These are phyloP conservation scores for Muricea muricata DNA, from an alignment of 92 coral and sea anemone genomes.

Conservation along the genomic window DNA sequence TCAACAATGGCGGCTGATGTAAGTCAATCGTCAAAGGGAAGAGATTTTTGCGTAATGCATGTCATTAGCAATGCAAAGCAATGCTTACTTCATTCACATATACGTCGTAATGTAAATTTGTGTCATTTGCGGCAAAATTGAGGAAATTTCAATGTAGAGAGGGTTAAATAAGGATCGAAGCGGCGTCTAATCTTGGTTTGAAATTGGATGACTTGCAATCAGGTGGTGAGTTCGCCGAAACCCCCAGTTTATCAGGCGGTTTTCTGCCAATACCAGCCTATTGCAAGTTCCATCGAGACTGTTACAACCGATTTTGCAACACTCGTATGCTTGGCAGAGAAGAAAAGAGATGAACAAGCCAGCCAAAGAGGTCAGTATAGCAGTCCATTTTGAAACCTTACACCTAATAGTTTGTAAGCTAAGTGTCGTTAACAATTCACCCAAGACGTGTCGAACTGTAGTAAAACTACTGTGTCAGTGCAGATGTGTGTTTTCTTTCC, in stretches of 20 bases:
- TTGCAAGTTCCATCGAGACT: constrained; percentile 35
- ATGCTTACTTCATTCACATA: constrained; percentile 45
- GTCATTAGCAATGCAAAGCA: constrained; percentile 31
- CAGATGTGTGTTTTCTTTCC: background rate
- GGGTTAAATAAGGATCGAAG: constrained; percentile 13
- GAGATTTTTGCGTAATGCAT: constrained; percentile 45
- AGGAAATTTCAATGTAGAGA: constrained; percentile 28
- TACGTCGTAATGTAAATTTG: constrained; percentile 47
- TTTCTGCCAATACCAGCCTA: constrained; percentile 21
- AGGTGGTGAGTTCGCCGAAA: background rate
- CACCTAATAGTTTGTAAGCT: background rate
- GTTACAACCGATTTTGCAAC: constrained; percentile 34
- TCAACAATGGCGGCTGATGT: constrained; percentile 41
- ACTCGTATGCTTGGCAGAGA: constrained; percentile 5
- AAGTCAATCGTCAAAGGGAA: constrained; percentile 31
- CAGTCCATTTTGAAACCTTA: background rate
- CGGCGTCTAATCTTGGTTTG: constrained; percentile 17
- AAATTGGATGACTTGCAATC: background rate
- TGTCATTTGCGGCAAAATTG: constrained; percentile 39
- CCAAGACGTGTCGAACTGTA: background rate
- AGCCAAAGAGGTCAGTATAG: background rate
- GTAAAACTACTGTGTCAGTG: background rate
- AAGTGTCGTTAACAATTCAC: no score
- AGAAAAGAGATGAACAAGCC: constrained; percentile 27
- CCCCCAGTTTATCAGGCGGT: background rate